Percentiles rank a stretch among this genome's conserved stretches.
Evolutionary conservation across 2,888 invertebrate genomes (phyloP).

Genomic region (Anthophora plumipes): DNA sequence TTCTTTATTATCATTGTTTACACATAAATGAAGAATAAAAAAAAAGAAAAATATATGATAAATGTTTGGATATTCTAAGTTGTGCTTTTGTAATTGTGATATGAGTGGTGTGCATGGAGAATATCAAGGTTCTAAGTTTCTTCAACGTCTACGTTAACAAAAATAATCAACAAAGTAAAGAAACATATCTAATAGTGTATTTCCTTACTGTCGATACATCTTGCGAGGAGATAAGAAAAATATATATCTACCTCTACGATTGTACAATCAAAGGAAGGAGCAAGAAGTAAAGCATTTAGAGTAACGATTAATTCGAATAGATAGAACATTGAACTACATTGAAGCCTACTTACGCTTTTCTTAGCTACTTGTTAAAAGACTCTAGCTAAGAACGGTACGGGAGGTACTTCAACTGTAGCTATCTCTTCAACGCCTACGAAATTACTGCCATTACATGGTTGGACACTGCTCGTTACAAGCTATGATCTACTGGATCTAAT

Average conservation of each 20-base stretch:
- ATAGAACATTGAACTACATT: constrained; percentile 19
- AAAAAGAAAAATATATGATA: too few relatives aligned
- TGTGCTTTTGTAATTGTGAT: constrained; percentile 11
- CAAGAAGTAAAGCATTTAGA: constrained; percentile 18
- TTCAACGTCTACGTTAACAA: not conserved
- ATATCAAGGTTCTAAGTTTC: not conserved
- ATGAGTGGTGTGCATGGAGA: constrained; percentile 18
- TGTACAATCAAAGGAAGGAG: not conserved
- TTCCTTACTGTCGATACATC: not conserved
- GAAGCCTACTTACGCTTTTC: constrained; percentile 58
- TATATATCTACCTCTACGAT: not conserved
- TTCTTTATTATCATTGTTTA: not conserved
- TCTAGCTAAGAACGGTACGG: constrained; percentile 48
- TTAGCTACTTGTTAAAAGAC: constrained; percentile 56
- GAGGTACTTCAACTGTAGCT: constrained; percentile 42
- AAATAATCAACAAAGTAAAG: not conserved
- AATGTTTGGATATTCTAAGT: not conserved
- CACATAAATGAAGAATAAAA: not conserved
- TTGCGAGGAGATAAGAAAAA: not conserved
- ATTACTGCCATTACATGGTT: constrained; percentile 18
- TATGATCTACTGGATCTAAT: constrained; percentile 29
- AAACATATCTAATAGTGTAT: not conserved
- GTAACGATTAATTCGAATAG: constrained; percentile 15
- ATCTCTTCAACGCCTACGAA: constrained; percentile 37
- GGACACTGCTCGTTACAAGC: not conserved